A percentile compares a stretch with the other conserved stretches of the same genome.
These are phyloP conservation scores for Leucoraja erinaceus DNA, from an alignment of 2,113 vertebrate species.

Conservation along the genomic window DNA sequence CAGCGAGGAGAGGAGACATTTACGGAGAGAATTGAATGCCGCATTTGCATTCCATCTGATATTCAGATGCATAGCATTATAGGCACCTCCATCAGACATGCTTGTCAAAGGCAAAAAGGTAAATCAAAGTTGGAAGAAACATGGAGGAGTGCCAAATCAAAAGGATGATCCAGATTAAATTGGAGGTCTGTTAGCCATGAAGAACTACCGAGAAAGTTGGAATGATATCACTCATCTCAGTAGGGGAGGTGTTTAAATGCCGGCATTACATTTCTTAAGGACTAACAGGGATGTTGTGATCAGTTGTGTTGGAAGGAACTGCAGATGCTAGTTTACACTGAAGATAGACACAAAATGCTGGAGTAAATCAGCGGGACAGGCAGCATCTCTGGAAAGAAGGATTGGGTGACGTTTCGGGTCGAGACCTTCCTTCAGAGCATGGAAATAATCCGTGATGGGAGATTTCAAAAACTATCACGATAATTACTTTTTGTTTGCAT, in stretches of 20 bases:
- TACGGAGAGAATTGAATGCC: neutral
- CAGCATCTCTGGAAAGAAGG: no score
- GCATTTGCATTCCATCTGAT: neutral
- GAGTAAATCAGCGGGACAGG: no score
- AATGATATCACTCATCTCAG: neutral
- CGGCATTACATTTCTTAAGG: neutral
- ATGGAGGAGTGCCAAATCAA: neutral
- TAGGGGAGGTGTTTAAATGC: neutral
- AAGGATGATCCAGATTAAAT: neutral
- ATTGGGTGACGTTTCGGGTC: no score
- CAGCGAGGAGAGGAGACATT: neutral
- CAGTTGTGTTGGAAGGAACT: neutral
- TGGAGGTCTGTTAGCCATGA: neutral
- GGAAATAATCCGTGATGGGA: no score
- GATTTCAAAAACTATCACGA: neutral
- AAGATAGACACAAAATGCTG: no score
- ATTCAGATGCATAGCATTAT: neutral
- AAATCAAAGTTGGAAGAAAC: neutral
- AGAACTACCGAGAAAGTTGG: neutral
- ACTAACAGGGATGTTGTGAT: neutral
- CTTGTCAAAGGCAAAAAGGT: neutral
- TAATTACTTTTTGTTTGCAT: neutral
- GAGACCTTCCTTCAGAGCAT: no score
- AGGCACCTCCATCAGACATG: neutral
- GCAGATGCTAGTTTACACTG: no score